phyloP scores from a whole-genome alignment of 2,888 invertebrate species.

The Lasius platythorax region DNA sequence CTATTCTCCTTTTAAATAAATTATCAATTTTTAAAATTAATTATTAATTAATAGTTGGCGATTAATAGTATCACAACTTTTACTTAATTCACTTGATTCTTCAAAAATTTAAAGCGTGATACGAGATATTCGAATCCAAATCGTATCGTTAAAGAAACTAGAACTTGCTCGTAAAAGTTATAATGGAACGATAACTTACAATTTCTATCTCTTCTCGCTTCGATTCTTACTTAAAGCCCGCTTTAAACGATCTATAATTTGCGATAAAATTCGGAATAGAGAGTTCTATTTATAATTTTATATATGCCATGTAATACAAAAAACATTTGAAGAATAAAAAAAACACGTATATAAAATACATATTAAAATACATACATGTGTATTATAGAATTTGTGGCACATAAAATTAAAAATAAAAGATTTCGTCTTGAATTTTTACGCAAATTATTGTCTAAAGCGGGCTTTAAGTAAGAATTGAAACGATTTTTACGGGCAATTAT shows the following conservation, averaged over 20 bases:
- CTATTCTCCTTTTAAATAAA: too few species aligned
- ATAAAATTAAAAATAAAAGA: background rate
- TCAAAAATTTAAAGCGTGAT: too few species aligned
- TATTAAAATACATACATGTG: background rate
- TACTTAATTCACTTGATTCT: too few species aligned
- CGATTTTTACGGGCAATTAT: background rate
- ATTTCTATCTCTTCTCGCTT: too few species aligned
- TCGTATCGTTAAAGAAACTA: too few species aligned
- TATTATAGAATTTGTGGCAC: background rate
- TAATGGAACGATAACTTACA: too few species aligned
- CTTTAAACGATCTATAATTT: background rate
- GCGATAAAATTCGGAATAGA: background rate
- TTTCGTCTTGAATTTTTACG: background rate
- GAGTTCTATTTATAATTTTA: background rate
- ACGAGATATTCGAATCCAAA: too few species aligned
- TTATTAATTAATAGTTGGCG: too few species aligned
- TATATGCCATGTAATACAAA: background rate
- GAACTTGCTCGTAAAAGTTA: too few species aligned
- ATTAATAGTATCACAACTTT: too few species aligned
- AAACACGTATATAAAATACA: background rate
- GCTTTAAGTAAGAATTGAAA: background rate
- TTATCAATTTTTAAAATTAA: too few species aligned
- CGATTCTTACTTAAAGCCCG: background rate
- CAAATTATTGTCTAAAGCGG: background rate
- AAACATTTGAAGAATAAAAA: background rate